Conservation (phyloP, 2,797 vertebrate species). For the Pampus argenteus region DNA sequence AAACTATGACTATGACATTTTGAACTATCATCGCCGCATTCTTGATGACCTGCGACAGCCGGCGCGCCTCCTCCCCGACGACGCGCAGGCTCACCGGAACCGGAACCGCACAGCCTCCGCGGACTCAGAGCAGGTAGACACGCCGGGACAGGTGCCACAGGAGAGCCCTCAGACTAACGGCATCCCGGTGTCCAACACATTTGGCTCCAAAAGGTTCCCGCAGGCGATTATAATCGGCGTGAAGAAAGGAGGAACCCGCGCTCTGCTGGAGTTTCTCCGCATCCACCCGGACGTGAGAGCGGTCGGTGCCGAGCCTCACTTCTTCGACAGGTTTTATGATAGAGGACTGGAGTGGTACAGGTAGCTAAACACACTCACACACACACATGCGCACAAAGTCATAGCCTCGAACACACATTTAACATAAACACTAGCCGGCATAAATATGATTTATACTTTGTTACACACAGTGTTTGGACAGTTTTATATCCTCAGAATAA, state of each 20-base stretch:
- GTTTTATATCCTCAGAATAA: too few species aligned
- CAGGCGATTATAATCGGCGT: conserved; percentile 94
- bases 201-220: conserved; percentile 85
- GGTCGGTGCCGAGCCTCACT: conserved; percentile 91
- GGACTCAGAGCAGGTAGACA: conserved; percentile 57
- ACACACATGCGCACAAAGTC: too few species aligned
- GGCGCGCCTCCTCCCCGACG: conserved; percentile 41
- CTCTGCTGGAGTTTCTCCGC: conserved; percentile 92
- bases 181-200: conserved; percentile 79
- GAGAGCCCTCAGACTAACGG: conserved; percentile 28
- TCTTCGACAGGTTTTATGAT: conserved; percentile 93
- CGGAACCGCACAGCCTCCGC: conserved; percentile 51
- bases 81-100: conserved; percentile 30
- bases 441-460: not conserved
- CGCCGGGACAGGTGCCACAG: conserved; percentile 33
- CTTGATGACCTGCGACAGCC: conserved; percentile 53
- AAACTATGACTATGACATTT: conserved; percentile 55
- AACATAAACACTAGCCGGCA: not conserved
- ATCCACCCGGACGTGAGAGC: conserved; percentile 93
- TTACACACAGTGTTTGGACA: not conserved
- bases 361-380: conserved; percentile 68
- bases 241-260: conserved; percentile 94
- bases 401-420: not conserved
- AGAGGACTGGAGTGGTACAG: conserved; percentile 94
- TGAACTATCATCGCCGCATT: conserved; percentile 49